Conservation (phyloP, 1,140 invertebrate species). For the Eubasilissa regina region DNA sequence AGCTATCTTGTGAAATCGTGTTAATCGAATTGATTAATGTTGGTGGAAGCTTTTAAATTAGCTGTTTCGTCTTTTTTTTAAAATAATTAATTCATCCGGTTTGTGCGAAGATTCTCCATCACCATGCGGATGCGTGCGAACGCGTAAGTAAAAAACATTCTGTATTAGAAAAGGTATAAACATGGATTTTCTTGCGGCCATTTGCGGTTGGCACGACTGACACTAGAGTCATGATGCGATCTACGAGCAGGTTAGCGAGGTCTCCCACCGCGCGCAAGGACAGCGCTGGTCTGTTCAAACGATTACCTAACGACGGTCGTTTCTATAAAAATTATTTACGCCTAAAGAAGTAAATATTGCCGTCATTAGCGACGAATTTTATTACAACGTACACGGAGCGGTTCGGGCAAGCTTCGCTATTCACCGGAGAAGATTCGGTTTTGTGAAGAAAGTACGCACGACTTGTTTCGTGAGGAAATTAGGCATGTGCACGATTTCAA, state of each 20-base stretch:
- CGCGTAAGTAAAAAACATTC: too few relatives aligned
- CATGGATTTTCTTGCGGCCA: neutral
- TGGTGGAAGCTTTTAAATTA: too few relatives aligned
- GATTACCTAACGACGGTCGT: constrained; percentile 29
- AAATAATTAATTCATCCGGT: too few relatives aligned
- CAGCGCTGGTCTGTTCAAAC: constrained; percentile 10
- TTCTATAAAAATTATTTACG: constrained; percentile 35
- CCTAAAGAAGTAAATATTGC: constrained; percentile 31
- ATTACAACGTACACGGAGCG: neutral
- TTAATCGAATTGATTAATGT: too few relatives aligned
- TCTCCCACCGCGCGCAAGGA: constrained; percentile 15
- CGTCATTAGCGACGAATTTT: constrained; percentile 28
- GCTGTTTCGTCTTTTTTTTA: too few relatives aligned
- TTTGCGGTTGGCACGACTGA: neutral
- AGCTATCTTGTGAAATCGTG: too few relatives aligned
- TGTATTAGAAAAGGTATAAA: neutral
- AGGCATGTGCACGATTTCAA: constrained; percentile 20
- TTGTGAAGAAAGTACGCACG: constrained; percentile 28
- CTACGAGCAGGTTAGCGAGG: constrained; percentile 5
- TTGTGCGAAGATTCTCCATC: too few relatives aligned
- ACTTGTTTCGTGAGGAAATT: constrained; percentile 26
- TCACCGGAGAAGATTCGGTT: constrained; percentile 12
- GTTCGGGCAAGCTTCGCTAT: constrained; percentile 6
- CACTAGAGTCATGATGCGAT: too few relatives aligned
- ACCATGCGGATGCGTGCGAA: too few relatives aligned